These are phyloP conservation scores for Etheostoma spectabile DNA, from an alignment of 2,113 vertebrate genomes.

Conservation along the genomic window DNA sequence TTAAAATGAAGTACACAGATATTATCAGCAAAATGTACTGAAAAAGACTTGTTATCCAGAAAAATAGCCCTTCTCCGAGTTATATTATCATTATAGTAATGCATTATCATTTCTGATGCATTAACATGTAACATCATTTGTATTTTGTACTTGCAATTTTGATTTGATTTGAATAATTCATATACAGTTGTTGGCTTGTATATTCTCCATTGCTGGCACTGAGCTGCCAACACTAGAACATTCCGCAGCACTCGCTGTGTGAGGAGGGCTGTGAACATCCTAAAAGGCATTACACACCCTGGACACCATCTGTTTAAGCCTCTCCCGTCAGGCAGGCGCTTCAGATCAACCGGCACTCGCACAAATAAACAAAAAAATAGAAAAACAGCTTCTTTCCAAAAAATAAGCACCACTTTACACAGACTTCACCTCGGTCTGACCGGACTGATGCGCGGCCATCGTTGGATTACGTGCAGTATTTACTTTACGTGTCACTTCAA, in stretches of 20 bases:
- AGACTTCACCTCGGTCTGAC: too few relatives aligned
- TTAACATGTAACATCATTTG: background rate
- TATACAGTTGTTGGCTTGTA: background rate
- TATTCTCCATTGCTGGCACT: background rate
- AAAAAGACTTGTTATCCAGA: background rate
- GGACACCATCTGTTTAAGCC: conserved; percentile 5
- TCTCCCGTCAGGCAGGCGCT: background rate
- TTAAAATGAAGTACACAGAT: background rate
- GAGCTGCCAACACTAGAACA: background rate
- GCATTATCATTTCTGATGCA: background rate
- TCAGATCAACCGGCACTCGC: background rate
- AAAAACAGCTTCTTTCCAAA: background rate
- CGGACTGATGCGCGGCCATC: too few relatives aligned
- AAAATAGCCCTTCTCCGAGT: background rate
- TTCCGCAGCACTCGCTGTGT: background rate
- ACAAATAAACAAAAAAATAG: background rate
- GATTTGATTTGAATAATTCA: background rate
- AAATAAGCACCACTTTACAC: too few relatives aligned
- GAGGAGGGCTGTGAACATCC: background rate
- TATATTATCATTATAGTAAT: background rate
- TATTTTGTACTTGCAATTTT: background rate
- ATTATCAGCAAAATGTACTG: background rate
- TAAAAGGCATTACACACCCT: background rate
- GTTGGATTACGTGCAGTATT: too few relatives aligned
- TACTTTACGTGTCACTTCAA: too few relatives aligned